Evolutionary conservation across 2,797 vertebrate genomes (phyloP), one percentile per base, ranked within the genome.

Genomic region (Hemitrygon akajei): DNA sequence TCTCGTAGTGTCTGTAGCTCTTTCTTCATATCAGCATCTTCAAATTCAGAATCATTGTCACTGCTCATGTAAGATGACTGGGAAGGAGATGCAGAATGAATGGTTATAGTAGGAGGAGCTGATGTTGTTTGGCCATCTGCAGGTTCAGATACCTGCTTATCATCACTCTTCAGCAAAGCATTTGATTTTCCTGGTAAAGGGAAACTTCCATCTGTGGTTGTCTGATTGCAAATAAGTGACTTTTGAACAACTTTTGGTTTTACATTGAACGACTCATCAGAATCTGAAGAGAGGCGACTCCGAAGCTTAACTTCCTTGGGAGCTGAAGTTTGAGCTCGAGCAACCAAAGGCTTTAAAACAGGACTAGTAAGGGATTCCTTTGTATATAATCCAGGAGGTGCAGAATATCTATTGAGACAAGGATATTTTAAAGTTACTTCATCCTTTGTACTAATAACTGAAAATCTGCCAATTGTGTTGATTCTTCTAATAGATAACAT

Each of bases 1-100:
- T 99, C 99, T 95, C 98, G 97, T 84, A 99, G 97, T 93, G 96
- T 97, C 95, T 99, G 98, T 75, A 99, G 95, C 94, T 99, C 98
- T 94, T 95, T 98, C 96, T 98, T 99, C 95, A 99, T 98, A 95
- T 99, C 99, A 0, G 98, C 97, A 2, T 99, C 99, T 95, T 99
- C 99, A 94, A 99, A 97, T 95, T 99, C 99, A 0, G 99, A 99
- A 96, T 99, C 99, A 1, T 99, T 99, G 95, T 99, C 99, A 0
- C 99, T 99, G 97, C 99, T 99, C 96, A 97, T 97, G 93, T 98
- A 99, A 0, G 98, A 98, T 0, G 98, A 98, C 94, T 97, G 97
- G 0, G 97, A 97, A 95, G 97, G 97, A 95, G 97, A 97, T 94
- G 97, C 97, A 0, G 86, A 86, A 84, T 97, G 96, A 75, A 97